Percentiles rank a stretch among this genome's conserved stretches.
phyloP scores from a whole-genome alignment of 2,113 vertebrate species.

The Protomyctophum bolini region DNA sequence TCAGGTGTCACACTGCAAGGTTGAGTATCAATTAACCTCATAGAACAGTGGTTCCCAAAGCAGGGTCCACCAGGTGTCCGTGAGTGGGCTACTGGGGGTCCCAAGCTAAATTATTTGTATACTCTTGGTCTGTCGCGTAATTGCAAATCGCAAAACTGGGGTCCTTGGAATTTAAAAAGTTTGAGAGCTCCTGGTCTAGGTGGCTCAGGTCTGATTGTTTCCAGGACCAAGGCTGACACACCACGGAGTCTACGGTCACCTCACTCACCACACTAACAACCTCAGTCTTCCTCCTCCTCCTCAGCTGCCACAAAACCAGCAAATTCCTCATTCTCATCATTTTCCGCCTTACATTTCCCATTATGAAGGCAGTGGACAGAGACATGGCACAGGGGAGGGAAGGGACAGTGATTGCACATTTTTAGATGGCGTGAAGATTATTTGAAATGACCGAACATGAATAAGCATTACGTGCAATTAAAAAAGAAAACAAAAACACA shows the following conservation, averaged over 20 bases:
- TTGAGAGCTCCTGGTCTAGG: no score
- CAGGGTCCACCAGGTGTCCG: no score
- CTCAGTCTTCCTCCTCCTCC: conserved; percentile 57
- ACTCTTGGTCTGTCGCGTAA: no score
- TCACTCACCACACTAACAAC: conserved; percentile 59
- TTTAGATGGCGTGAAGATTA: not conserved
- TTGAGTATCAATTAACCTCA: conserved; percentile 7
- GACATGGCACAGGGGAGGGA: conserved; percentile 36
- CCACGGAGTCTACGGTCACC: not conserved
- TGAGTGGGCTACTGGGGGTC: no score
- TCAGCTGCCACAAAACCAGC: conserved; percentile 26
- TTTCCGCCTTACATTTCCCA: conserved; percentile 64
- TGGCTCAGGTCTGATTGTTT: not conserved
- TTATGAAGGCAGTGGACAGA: conserved; percentile 52
- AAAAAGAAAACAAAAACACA: not conserved
- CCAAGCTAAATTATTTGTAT: no score
- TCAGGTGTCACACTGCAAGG: not conserved
- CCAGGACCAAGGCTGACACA: not conserved
- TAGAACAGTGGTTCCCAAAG: not conserved
- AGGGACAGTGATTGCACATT: conserved; percentile 14
- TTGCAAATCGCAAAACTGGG: no score
- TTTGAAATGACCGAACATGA: not conserved
- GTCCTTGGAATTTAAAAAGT: no score
- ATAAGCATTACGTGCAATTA: not conserved
- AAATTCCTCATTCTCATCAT: conserved; percentile 41